Evolutionary conservation across 2,797 vertebrate genomes (phyloP), one percentile per base, ranked within the genome.

Genomic region (Enteromius afrohamiltoni): DNA sequence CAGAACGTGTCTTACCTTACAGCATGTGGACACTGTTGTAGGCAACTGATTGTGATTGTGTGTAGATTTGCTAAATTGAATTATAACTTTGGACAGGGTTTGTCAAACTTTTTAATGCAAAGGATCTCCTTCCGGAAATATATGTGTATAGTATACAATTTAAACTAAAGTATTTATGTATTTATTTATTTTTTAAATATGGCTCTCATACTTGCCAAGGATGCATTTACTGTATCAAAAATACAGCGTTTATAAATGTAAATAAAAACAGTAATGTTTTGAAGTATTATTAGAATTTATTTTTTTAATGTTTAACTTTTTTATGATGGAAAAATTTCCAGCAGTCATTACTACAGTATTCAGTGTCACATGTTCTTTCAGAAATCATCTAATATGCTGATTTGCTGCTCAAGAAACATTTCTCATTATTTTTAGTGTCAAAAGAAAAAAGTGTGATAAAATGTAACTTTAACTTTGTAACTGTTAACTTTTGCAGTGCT

Each of bases 1-100:
- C 34, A 16, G 47, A 83, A 83, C 9, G 4, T 68, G 47, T 58
- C 47, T 26, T 76, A 64, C 13, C 23, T 67, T 82, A 23, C 29
- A 10, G 0, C n/a, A 11, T 68, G 70, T 74, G 70, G 29, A 82
- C 42, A n/a, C 23, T 70, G 40, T 31, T 80, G 11, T 71, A n/a
- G 68, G 11, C 10, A 70, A 45, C 40, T 31, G 40, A 47, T 82
- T 14, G 55, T 40, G 29, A 31, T 70, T 40, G 19, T 60, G 69
- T 64, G n/a, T 5, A 55, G 23, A 80, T 70, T 19, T 14, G 19
- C 34, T 45, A 26, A 29, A 42, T 45, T 7, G n/a, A 45, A 58
- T 70, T 21, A 62, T 13, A 37, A 64, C 7, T 81, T 62, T 7
- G 13, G 26, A 73, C 8, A 73, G 40, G n/a, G n/a, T 14, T 23